Evolutionary conservation across 1,140 invertebrate species (phyloP).

Genomic region (Cyclargus thomasi): DNA sequence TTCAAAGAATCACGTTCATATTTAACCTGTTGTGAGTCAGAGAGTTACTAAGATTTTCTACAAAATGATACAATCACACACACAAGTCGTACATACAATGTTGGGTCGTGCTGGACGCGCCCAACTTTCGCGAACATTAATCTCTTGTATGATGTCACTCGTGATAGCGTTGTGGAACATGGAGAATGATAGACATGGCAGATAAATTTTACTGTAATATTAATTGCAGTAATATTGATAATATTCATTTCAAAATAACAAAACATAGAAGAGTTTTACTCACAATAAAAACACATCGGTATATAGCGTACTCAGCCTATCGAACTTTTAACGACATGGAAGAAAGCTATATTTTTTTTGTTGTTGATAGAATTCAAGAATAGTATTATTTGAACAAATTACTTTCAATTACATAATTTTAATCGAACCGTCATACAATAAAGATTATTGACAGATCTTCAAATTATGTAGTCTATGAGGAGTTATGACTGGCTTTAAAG

Average conservation of each 20-base stretch:
- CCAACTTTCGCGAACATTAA: slow-evolving; percentile 59
- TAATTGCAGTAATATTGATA: too few species aligned
- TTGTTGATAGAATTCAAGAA: too few species aligned
- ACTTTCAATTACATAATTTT: neutral
- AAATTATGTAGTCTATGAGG: neutral
- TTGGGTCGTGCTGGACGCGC: slow-evolving; percentile 48
- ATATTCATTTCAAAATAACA: too few species aligned
- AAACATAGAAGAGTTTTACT: too few species aligned
- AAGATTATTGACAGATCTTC: neutral
- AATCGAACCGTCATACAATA: too few species aligned
- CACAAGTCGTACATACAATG: slow-evolving; percentile 34
- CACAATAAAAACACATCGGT: too few species aligned
- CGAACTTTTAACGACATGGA: too few species aligned
- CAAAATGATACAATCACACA: slow-evolving; percentile 24
- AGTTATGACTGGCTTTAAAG: slow-evolving; percentile 8
- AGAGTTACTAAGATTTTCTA: slow-evolving; percentile 4
- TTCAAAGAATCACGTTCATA: neutral
- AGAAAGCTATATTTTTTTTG: too few species aligned
- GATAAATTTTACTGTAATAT: neutral
- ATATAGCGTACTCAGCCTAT: too few species aligned
- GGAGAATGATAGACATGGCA: neutral
- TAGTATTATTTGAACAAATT: too few species aligned
- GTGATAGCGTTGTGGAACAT: neutral
- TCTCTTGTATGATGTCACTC: slow-evolving; percentile 39
- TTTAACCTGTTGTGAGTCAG: slow-evolving; percentile 3